A percentile compares a stretch with the other conserved stretches of the same genome.
Conservation (phyloP, 2,888 invertebrate genomes). For the Eupithecia tripunctaria region DNA sequence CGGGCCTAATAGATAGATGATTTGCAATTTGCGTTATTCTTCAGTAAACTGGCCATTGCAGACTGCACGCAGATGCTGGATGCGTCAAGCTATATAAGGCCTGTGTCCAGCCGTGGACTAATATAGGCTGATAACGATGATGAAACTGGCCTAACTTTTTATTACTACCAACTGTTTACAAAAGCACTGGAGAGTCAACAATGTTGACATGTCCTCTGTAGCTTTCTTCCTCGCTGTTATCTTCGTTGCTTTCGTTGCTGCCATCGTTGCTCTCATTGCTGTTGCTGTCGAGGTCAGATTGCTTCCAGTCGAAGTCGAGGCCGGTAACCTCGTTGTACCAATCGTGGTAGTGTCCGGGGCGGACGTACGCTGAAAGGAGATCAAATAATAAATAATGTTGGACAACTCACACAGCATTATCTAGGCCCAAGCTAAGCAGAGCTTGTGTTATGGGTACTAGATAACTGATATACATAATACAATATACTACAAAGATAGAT, state of each 20-base stretch:
- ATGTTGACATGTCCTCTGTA: neutral
- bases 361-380: slow-evolving; percentile 62
- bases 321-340: slow-evolving; percentile 70
- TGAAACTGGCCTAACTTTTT: neutral
- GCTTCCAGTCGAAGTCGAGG: slow-evolving; percentile 71
- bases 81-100: no score
- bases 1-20: neutral
- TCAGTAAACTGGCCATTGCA: neutral
- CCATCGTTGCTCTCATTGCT: neutral
- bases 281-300: slow-evolving; percentile 34
- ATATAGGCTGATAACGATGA: no score
- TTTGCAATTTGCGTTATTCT: neutral
- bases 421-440: no score
- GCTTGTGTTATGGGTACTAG: no score
- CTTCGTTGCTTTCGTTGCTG: neutral
- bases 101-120: no score
- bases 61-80: no score
- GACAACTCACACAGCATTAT: no score
- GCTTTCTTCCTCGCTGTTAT: neutral
- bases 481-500: no score
- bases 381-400: no score
- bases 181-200: neutral
- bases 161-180: neutral
- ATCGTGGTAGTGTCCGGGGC: slow-evolving; percentile 74
- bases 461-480: no score